Evolutionary conservation across 2,888 invertebrate genomes (phyloP).

Genomic region (Zele albiditarsus): DNA sequence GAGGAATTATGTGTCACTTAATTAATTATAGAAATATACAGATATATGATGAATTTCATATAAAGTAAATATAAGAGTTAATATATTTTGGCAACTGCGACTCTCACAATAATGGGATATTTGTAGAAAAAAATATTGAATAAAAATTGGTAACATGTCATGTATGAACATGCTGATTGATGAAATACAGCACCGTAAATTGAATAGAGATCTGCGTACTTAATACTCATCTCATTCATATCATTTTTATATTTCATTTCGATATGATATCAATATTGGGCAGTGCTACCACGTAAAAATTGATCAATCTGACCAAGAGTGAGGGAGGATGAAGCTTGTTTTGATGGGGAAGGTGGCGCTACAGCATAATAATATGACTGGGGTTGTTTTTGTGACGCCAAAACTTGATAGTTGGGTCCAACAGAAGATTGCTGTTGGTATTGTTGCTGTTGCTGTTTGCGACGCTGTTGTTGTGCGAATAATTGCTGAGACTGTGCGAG

Average conservation of each 20-base stretch:
- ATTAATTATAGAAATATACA: neutral
- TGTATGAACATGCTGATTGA: neutral
- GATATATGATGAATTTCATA: neutral
- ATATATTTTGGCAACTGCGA: slow-evolving; percentile 33
- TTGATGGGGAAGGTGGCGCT: slow-evolving; percentile 67
- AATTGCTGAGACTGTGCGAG: slow-evolving; percentile 80
- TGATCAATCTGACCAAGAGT: slow-evolving; percentile 86
- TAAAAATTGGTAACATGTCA: neutral
- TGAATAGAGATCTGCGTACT: neutral
- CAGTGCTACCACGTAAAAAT: slow-evolving; percentile 79
- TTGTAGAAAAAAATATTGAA: neutral
- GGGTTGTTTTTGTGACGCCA: slow-evolving; percentile 68
- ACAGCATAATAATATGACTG: slow-evolving; percentile 71
- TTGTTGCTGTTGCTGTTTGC: slow-evolving; percentile 76
- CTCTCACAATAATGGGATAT: slow-evolving; percentile 21
- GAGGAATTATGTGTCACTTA: neutral
- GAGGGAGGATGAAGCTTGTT: slow-evolving; percentile 63
- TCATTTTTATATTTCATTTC: neutral
- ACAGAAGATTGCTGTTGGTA: slow-evolving; percentile 59
- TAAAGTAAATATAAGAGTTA: neutral
- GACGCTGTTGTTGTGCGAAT: slow-evolving; percentile 80
- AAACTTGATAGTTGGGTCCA: slow-evolving; percentile 69
- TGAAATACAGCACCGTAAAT: slow-evolving; percentile 3
- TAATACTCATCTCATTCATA: neutral
- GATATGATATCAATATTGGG: slow-evolving; percentile 49